Evolutionary conservation across 2,888 invertebrate genomes (phyloP).

Genomic region (Oscheius sp.): DNA sequence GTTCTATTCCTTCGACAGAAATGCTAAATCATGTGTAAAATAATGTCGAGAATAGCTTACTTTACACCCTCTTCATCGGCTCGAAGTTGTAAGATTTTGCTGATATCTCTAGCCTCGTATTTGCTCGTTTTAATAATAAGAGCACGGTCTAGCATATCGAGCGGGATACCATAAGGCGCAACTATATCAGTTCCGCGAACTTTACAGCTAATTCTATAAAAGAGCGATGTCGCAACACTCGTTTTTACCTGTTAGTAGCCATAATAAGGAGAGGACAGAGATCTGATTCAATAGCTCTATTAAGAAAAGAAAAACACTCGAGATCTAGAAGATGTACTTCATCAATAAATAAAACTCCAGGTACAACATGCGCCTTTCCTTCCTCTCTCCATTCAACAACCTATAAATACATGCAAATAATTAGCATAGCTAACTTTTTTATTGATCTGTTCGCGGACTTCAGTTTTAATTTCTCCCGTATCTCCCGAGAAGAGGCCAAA

Average conservation of each 20-base stretch:
- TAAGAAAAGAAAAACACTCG: constrained; percentile 97
- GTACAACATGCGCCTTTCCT: constrained; percentile 97
- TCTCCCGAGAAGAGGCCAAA: constrained; percentile 97
- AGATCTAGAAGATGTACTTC: constrained; percentile 94
- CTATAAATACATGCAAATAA: constrained; percentile 30
- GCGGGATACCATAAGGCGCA: constrained; percentile 95
- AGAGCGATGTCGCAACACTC: too few relatives aligned
- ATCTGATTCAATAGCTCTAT: constrained; percentile 91
- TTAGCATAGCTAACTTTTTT: constrained; percentile 77
- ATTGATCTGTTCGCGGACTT: constrained; percentile 97
- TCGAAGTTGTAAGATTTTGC: constrained; percentile 51
- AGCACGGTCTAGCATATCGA: constrained; percentile 85
- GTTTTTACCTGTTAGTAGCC: constrained; percentile 92
- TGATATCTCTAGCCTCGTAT: constrained; percentile 51
- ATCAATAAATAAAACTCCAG: constrained; percentile 78
- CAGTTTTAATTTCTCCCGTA: constrained; percentile 96
- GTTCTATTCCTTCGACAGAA: constrained; percentile 86
- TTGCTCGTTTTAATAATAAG: constrained; percentile 77
- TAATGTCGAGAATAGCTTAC: constrained; percentile 38
- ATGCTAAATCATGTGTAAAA: constrained; percentile 73
- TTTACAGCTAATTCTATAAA: constrained; percentile 71
- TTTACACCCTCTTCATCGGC: constrained; percentile 94
- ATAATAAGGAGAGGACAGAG: constrained; percentile 97
- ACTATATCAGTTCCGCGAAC: constrained; percentile 92
- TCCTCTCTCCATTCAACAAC: constrained; percentile 98